Evolutionary conservation across 30 jellyfish, hydroid and myxozoan species (phyloP).

Genomic region (Hydractinia echinata): DNA sequence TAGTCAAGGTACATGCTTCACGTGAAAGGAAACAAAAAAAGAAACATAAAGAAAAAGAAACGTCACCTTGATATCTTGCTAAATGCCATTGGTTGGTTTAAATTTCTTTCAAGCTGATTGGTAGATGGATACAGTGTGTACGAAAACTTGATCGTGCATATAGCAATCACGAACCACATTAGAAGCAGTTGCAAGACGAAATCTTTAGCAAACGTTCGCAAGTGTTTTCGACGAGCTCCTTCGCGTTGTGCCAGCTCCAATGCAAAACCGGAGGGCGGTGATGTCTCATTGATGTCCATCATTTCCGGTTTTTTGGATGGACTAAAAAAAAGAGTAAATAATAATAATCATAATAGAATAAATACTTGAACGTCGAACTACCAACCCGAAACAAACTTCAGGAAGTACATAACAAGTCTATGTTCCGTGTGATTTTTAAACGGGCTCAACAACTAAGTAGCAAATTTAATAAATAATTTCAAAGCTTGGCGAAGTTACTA

Average conservation of each 20-base stretch:
- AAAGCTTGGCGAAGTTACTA: too few species aligned
- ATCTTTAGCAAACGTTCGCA: slow-evolving; percentile 42
- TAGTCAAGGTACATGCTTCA: too few species aligned
- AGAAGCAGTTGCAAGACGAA: slow-evolving; percentile 41
- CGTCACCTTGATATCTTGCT: neutral
- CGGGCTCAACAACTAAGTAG: too few species aligned
- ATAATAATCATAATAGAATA: too few species aligned
- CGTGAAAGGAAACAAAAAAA: too few species aligned
- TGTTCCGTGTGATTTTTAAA: too few species aligned
- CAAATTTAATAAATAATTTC: too few species aligned
- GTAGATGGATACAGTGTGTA: slow-evolving; percentile 8
- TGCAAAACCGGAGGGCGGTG: slow-evolving; percentile 74
- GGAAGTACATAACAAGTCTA: too few species aligned
- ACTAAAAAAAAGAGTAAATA: neutral
- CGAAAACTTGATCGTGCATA: slow-evolving; percentile 39
- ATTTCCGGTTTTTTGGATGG: neutral
- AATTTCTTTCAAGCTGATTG: neutral
- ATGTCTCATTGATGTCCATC: neutral
- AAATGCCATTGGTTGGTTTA: neutral
- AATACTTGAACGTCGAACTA: neutral
- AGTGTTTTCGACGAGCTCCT: slow-evolving; percentile 51
- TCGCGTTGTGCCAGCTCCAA: slow-evolving; percentile 61
- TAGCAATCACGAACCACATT: slow-evolving; percentile 63
- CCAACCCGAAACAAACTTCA: neutral
- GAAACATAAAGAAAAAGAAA: too few species aligned